phyloP scores from a whole-genome alignment of 2,113 vertebrate genomes.

The Chroicocephalus ridibundus region DNA sequence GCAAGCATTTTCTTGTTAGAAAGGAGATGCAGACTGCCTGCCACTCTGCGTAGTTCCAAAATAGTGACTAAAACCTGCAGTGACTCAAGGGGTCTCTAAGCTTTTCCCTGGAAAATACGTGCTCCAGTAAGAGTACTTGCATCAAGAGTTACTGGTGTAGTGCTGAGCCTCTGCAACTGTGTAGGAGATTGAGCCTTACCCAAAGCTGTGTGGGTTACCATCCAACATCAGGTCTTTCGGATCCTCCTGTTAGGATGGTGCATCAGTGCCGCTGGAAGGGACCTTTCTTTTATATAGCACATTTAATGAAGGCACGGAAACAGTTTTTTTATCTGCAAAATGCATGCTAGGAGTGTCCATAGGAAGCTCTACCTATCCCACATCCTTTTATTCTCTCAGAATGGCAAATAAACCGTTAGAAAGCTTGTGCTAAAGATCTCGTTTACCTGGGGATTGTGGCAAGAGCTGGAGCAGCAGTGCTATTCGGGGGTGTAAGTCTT shows the following conservation, averaged over 20 bases:
- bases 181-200: background rate
- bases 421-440: background rate
- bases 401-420: background rate
- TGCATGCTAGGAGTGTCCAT: fast-evolving
- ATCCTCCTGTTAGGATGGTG: background rate
- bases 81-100: background rate
- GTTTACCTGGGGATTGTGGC: background rate
- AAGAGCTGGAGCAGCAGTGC: background rate
- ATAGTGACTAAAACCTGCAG: background rate
- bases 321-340: background rate
- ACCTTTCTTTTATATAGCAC: fast-evolving
- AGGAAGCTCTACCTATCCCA: background rate
- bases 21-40: background rate
- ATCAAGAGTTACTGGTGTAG: background rate
- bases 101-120: background rate
- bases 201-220: background rate
- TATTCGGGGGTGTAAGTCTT: background rate
- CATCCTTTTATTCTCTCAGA: background rate
- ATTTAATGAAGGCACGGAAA: background rate
- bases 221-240: background rate
- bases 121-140: background rate
- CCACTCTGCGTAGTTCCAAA: background rate
- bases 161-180: background rate
- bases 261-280: background rate
- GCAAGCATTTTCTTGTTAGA: background rate